Conservation (phyloP, 2,113 vertebrate species). For the Coptodon rendalli region DNA sequence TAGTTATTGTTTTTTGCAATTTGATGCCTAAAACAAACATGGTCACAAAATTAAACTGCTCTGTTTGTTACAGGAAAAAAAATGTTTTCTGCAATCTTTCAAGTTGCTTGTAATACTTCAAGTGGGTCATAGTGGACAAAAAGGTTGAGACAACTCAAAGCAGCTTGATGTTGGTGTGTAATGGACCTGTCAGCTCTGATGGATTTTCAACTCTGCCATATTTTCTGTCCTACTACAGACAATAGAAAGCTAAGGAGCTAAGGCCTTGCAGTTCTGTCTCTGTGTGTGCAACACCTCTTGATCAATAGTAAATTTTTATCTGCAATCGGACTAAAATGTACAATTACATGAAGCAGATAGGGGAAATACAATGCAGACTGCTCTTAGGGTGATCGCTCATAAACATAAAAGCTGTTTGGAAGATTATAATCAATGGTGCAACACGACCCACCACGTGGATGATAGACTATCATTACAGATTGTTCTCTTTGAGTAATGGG, state of each 20-base stretch:
- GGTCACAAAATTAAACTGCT: neutral
- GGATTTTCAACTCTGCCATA: constrained; percentile 53
- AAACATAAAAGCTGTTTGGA: constrained; percentile 72
- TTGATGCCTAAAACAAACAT: neutral
- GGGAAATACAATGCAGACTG: constrained; percentile 40
- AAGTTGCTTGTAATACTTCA: constrained; percentile 41
- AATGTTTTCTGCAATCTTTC: constrained; percentile 19
- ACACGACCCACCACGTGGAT: constrained; percentile 65
- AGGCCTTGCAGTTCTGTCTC: neutral
- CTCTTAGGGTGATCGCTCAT: constrained; percentile 70
- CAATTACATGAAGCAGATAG: constrained; percentile 50
- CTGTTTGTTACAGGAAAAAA: neutral
- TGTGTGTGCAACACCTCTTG: constrained; percentile 16
- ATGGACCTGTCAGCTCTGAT: constrained; percentile 66
- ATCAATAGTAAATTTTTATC: constrained; percentile 63
- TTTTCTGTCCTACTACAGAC: constrained; percentile 55
- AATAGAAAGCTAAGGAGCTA: constrained; percentile 47
- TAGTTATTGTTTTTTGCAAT: neutral
- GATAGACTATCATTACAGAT: constrained; percentile 72
- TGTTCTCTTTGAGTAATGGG: constrained; percentile 71
- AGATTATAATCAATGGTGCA: constrained; percentile 70
- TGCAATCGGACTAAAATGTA: constrained; percentile 44
- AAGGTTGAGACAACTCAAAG: constrained; percentile 53
- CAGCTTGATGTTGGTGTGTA: constrained; percentile 54
- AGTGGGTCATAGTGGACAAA: constrained; percentile 43